Percentiles rank a stretch among this genome's conserved stretches.
Conservation (phyloP, 2,113 vertebrate species). For the Suncus etruscus region DNA sequence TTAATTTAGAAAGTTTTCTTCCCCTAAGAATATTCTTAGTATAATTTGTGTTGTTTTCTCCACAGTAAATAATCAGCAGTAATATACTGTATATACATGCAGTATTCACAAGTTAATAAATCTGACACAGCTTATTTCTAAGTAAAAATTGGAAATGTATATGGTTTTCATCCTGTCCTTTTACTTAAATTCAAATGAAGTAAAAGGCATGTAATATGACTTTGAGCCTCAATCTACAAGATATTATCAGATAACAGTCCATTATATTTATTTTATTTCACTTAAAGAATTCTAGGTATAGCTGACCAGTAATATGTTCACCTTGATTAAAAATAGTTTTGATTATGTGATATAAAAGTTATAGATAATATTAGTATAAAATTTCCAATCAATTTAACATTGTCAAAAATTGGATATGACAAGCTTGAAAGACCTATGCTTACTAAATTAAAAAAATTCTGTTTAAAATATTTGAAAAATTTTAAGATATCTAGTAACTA, state of each 20-base stretch:
- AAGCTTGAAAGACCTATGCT: no score
- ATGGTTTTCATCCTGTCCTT: background rate
- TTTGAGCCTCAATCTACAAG: background rate
- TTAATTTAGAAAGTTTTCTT: conserved; percentile 7
- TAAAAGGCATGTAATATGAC: background rate
- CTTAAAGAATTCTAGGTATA: background rate
- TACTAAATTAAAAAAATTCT: no score
- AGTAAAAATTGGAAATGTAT: background rate
- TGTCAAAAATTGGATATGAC: no score
- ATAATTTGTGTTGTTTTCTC: conserved; percentile 10
- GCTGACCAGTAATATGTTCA: background rate
- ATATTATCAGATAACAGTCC: background rate
- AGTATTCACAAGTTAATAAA: background rate
- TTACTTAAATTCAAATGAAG: background rate
- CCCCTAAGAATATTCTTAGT: background rate
- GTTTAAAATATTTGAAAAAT: no score
- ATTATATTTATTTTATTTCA: background rate
- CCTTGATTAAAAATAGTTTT: background rate
- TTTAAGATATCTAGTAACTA: no score
- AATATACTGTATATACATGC: background rate
- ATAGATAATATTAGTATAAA: background rate
- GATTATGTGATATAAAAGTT: background rate
- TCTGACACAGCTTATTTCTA: background rate
- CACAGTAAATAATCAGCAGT: background rate
- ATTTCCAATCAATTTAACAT: background rate